These are phyloP conservation scores for Chloroclysta siterata DNA, from an alignment of 2,888 invertebrate species.

Conservation along the genomic window DNA sequence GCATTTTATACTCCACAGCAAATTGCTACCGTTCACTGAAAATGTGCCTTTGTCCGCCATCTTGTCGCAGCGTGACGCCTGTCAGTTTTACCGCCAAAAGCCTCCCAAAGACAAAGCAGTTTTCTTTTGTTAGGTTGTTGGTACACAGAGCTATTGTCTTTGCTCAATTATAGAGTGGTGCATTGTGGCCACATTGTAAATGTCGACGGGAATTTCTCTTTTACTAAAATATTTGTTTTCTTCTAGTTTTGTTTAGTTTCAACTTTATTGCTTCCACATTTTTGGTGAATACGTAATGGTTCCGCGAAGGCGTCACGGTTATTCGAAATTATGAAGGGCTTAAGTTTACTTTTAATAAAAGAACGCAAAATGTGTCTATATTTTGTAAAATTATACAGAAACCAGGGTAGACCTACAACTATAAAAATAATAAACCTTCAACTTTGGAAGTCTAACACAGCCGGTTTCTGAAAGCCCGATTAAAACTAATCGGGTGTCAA, in stretches of 20 bases:
- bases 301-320: conserved; percentile 47
- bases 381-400: neutral
- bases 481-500: too few relatives aligned
- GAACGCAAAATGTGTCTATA: conserved; percentile 1
- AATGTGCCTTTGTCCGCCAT: conserved; percentile 52
- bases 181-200: conserved; percentile 63
- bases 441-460: too few relatives aligned
- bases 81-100: conserved; percentile 73
- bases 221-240: conserved; percentile 52
- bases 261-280: conserved; percentile 76
- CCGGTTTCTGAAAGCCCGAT: too few relatives aligned
- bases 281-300: conserved; percentile 61
- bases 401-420: neutral
- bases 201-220: conserved; percentile 70
- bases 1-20: conserved; percentile 58
- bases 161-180: conserved; percentile 80
- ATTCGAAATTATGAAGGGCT: conserved; percentile 28
- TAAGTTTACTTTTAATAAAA: neutral
- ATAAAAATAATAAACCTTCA: too few relatives aligned
- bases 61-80: conserved; percentile 69
- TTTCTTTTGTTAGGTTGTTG: conserved; percentile 60
- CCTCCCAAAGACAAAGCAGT: conserved; percentile 51
- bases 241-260: conserved; percentile 41
- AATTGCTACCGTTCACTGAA: conserved; percentile 37
- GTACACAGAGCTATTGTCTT: conserved; percentile 70